Evolutionary conservation across 2,797 vertebrate species (phyloP).

Genomic region (Syndactyla subalaris): DNA sequence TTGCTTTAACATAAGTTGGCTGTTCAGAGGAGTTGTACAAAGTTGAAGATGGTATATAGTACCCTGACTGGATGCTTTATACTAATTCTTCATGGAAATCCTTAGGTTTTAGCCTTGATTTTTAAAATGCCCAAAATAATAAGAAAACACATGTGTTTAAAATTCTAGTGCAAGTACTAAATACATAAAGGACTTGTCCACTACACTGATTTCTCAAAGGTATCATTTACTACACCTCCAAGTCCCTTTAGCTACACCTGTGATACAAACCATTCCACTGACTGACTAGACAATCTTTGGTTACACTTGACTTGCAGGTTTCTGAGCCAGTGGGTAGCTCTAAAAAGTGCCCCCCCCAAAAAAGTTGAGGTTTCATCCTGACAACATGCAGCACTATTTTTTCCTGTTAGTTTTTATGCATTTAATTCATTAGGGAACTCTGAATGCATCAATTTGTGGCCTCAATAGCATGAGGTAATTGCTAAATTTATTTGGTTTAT

Average conservation of each 20-base stretch:
- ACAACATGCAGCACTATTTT: background rate
- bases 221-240: background rate
- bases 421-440: slow-evolving; percentile 50
- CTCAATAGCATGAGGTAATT: slow-evolving; percentile 49
- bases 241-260: background rate
- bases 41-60: background rate
- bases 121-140: background rate
- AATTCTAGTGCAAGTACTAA: background rate
- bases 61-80: background rate
- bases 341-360: background rate
- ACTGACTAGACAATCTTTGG: background rate
- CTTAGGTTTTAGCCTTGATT: background rate
- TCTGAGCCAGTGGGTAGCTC: background rate
- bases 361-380: background rate
- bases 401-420: background rate
- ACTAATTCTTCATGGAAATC: background rate
- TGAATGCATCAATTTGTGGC: slow-evolving; percentile 45
- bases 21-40: background rate
- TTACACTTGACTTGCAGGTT: background rate
- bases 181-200: background rate
- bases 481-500: slow-evolving; percentile 67
- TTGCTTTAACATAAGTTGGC: background rate
- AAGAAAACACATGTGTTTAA: background rate
- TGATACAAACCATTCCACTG: background rate
- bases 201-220: background rate